These are phyloP conservation scores for Achatina immaculata DNA, from an alignment of 1,140 invertebrate genomes.

Conservation along the genomic window DNA sequence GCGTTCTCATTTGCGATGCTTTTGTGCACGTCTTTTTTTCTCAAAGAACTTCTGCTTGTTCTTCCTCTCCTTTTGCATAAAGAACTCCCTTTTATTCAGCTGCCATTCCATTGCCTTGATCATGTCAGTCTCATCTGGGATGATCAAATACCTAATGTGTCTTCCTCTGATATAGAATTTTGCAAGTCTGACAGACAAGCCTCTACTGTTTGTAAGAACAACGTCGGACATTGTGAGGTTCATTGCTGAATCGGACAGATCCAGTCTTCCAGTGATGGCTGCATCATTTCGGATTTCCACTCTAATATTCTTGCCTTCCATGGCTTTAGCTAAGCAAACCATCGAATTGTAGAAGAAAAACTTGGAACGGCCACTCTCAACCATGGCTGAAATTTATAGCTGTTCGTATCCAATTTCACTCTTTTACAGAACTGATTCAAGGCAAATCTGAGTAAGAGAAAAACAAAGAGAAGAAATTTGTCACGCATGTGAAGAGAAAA, in stretches of 20 bases:
- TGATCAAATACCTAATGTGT: slow-evolving; percentile 79
- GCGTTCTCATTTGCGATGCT: background rate
- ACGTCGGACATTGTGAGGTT: slow-evolving; percentile 78
- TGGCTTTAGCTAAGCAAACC: slow-evolving; percentile 76
- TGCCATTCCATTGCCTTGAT: slow-evolving; percentile 52
- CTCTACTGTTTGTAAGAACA: slow-evolving; percentile 75
- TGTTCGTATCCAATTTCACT: no score
- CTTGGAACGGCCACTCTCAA: slow-evolving; percentile 33
- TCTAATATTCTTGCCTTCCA: slow-evolving; percentile 77
- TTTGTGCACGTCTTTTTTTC: background rate
- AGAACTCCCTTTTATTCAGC: slow-evolving; percentile 24
- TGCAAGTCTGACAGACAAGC: slow-evolving; percentile 71
- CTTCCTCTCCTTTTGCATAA: slow-evolving; percentile 27
- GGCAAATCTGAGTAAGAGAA: background rate
- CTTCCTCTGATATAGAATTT: slow-evolving; percentile 77
- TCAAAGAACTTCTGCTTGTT: background rate
- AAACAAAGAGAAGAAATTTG: no score
- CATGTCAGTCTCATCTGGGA: slow-evolving; percentile 73
- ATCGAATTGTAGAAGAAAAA: slow-evolving; percentile 58
- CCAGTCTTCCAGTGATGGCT: slow-evolving; percentile 75
- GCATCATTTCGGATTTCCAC: slow-evolving; percentile 79
- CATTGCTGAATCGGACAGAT: slow-evolving; percentile 79
- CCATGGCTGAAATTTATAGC: background rate
- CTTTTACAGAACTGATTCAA: background rate
- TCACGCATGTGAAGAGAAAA: no score